phyloP scores from a whole-genome alignment of 2,797 vertebrate genomes.

The Apogon hyalosoma region DNA sequence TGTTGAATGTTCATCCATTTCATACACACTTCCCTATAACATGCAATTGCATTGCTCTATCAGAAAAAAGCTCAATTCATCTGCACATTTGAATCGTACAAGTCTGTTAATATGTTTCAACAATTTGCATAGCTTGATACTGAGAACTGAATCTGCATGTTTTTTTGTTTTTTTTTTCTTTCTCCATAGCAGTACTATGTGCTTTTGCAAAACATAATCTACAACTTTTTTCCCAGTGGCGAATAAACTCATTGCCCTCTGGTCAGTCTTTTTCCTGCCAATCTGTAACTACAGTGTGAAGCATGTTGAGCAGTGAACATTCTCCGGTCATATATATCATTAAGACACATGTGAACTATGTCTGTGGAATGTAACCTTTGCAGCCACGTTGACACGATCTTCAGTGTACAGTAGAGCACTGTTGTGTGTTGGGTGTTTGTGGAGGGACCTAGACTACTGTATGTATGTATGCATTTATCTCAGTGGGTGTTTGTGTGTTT shows the following conservation, averaged over 20 bases:
- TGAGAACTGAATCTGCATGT: too few species aligned
- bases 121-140: too few species aligned
- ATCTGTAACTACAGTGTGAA: conserved; percentile 35
- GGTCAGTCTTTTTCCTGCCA: conserved; percentile 19
- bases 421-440: conserved; percentile 8
- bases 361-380: conserved; percentile 68
- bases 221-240: not conserved
- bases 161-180: too few species aligned
- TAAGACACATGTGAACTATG: conserved; percentile 52
- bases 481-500: conserved; percentile 14
- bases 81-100: too few species aligned
- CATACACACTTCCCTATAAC: too few species aligned
- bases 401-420: conserved; percentile 16
- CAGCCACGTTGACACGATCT: conserved; percentile 42
- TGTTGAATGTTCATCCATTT: too few species aligned
- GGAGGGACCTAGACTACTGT: conserved; percentile 7
- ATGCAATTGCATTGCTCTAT: too few species aligned
- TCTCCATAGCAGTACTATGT: too few species aligned
- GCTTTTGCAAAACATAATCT: too few species aligned
- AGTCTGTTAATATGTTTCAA: too few species aligned
- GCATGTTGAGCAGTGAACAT: conserved; percentile 46
- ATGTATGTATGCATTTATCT: conserved; percentile 15
- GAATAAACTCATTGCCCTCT: conserved; percentile 33
- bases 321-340: conserved; percentile 52
- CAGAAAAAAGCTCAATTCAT: too few species aligned